Conservation (phyloP, 2,888 invertebrate genomes). For the Dichetophora obliterata region DNA sequence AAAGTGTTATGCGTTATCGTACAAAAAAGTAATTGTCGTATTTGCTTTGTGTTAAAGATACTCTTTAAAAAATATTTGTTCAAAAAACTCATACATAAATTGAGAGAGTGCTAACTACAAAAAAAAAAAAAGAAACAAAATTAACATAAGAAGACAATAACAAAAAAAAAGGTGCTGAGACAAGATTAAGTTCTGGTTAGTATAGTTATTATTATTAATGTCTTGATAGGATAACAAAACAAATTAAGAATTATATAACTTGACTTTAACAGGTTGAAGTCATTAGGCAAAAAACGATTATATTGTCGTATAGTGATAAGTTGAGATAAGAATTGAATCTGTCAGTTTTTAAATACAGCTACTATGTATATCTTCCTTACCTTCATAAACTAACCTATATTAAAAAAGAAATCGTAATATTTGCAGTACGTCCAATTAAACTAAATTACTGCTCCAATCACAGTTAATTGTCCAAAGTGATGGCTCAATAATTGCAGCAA, state of each 20-base stretch:
- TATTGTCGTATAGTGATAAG: background rate
- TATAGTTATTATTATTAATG: background rate
- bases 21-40: background rate
- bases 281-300: no score
- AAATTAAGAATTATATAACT: background rate
- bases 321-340: background rate
- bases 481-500: background rate
- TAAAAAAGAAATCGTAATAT: background rate
- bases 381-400: background rate
- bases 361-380: background rate
- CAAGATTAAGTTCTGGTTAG: background rate
- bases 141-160: background rate
- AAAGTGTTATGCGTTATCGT: slow-evolving; percentile 17
- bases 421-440: background rate
- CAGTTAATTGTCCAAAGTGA: background rate
- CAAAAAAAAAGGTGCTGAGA: background rate
- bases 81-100: slow-evolving; percentile 18
- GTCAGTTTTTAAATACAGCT: background rate
- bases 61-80: slow-evolving; percentile 24
- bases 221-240: background rate
- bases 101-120: slow-evolving; percentile 25
- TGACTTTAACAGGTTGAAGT: background rate
- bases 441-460: background rate
- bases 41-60: slow-evolving; percentile 4
- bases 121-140: no score